Conservation (phyloP, 2,113 vertebrate species). For the Struthio camelus region DNA sequence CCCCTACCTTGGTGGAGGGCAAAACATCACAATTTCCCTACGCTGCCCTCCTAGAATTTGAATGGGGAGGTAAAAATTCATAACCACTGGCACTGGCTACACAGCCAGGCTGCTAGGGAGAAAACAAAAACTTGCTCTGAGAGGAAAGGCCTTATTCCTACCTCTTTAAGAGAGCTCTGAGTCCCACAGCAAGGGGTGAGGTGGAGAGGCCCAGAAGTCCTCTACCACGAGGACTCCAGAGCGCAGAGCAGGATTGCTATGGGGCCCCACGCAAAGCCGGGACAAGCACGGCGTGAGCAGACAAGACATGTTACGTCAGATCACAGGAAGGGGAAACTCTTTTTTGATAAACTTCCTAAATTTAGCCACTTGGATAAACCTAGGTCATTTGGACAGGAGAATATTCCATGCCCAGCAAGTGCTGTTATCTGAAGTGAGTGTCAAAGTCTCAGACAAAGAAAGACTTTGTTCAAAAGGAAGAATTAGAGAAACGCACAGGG, state of each 20-base stretch:
- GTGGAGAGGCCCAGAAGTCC: background rate
- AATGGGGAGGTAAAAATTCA: background rate
- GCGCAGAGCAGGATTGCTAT: background rate
- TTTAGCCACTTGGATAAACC: constrained; percentile 5
- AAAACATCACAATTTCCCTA: background rate
- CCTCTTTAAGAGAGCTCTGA: background rate
- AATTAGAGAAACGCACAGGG: background rate
- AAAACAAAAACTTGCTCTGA: background rate
- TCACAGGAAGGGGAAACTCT: constrained; percentile 27
- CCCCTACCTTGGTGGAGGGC: background rate
- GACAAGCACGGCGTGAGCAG: background rate
- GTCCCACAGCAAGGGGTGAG: background rate
- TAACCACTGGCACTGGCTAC: background rate
- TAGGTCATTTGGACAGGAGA: background rate
- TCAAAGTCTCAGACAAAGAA: background rate
- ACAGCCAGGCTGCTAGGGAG: background rate
- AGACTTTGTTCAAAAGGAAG: background rate
- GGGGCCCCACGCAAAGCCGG: accelerated
- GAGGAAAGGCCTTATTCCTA: background rate
- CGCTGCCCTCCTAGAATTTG: background rate
- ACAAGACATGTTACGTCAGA: background rate
- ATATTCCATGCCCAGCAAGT: background rate
- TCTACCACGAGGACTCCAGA: accelerated
- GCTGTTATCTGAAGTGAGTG: background rate
- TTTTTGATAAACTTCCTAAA: background rate